Conservation (phyloP, 2,888 invertebrate species). For the Stenichneumon culpator region DNA sequence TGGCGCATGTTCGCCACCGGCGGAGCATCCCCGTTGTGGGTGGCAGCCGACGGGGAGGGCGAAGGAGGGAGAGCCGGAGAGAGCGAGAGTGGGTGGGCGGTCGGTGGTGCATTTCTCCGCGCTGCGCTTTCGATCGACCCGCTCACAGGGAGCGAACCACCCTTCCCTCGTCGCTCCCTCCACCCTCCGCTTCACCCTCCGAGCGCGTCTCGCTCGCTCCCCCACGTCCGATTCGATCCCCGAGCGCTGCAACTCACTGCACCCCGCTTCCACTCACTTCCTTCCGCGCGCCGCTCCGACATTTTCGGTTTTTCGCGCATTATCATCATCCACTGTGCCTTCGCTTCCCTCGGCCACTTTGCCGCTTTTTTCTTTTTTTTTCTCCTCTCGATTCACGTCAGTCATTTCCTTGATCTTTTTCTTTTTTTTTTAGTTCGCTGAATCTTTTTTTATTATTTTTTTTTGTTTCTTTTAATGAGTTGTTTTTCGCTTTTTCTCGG, state of each 20-base stretch:
- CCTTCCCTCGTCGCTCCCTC: constrained; percentile 38
- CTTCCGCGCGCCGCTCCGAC: constrained; percentile 26
- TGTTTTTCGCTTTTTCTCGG: constrained; percentile 39
- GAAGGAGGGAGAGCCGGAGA: background rate
- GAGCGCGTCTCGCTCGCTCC: constrained; percentile 46
- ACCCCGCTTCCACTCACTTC: constrained; percentile 26
- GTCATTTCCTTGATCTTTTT: background rate
- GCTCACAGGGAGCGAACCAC: constrained; percentile 76
- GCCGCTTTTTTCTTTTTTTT: background rate
- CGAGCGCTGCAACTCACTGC: constrained; percentile 26
- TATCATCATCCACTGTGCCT: constrained; percentile 32
- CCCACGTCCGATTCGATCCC: constrained; percentile 53
- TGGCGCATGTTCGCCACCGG: constrained; percentile 63
- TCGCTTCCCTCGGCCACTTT: constrained; percentile 26
- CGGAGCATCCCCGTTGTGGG: constrained; percentile 14
- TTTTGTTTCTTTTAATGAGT: too few species aligned
- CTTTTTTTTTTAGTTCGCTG: background rate
- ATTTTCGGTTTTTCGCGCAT: constrained; percentile 43
- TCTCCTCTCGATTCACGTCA: constrained; percentile 26
- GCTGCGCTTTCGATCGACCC: constrained; percentile 85
- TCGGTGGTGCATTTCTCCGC: constrained; percentile 84
- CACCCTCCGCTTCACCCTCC: constrained; percentile 46
- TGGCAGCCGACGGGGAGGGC: background rate
- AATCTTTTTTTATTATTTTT: too few species aligned
- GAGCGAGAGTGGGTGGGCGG: constrained; percentile 54